Conservation (phyloP, 2,888 invertebrate genomes). For the Euphydryas editha region DNA sequence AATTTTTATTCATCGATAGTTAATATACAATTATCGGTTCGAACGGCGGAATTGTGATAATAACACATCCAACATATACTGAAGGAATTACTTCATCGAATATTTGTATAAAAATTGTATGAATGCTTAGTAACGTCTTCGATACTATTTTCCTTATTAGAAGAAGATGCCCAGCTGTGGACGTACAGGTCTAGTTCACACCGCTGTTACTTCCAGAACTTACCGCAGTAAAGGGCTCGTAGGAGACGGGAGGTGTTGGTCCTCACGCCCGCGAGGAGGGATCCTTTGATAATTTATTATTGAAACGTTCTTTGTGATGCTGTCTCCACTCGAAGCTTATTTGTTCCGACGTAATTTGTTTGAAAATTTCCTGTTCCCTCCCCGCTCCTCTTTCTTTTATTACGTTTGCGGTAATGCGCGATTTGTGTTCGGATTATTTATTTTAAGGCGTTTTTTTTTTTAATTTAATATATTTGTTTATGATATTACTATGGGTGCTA, state of each 20-base stretch:
- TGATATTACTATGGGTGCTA: not conserved
- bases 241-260: constrained; percentile 72
- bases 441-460: constrained; percentile 32
- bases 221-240: constrained; percentile 57
- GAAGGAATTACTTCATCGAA: too few relatives aligned
- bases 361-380: constrained; percentile 51
- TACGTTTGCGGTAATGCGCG: constrained; percentile 42
- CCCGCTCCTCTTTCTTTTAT: constrained; percentile 38
- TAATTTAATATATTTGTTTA: constrained; percentile 26
- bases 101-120: too few relatives aligned
- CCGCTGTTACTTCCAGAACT: constrained; percentile 34
- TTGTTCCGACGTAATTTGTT: constrained; percentile 69
- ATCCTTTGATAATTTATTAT: constrained; percentile 77
- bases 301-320: constrained; percentile 75
- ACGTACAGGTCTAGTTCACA: not conserved
- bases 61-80: too few relatives aligned
- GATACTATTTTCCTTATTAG: too few relatives aligned
- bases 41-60: too few relatives aligned
- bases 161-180: too few relatives aligned
- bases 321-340: constrained; percentile 66
- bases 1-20: too few relatives aligned
- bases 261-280: constrained; percentile 55
- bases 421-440: constrained; percentile 36
- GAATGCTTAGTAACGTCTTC: too few relatives aligned
- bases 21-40: too few relatives aligned